A percentile compares a stretch with the other conserved stretches of the same genome.
phyloP scores from a whole-genome alignment of 2,113 vertebrate genomes.

The Perccottus glenii region DNA sequence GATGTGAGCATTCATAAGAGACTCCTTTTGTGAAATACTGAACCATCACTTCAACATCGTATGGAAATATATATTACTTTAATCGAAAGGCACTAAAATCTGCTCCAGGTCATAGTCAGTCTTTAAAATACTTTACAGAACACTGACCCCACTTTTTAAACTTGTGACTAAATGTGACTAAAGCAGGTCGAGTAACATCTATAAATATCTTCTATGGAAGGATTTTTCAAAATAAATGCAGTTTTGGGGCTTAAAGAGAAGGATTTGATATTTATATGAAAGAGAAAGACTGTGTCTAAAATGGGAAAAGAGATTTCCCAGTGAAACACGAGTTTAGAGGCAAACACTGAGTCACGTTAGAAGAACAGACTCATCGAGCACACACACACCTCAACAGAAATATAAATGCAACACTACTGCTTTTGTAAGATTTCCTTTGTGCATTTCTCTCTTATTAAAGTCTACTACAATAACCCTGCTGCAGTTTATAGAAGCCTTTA shows the following conservation, averaged over 20 bases:
- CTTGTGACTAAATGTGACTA: not conserved
- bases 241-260: not conserved
- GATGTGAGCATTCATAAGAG: no score
- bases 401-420: no score
- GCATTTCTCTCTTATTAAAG: not conserved
- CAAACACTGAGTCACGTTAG: no score
- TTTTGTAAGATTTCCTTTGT: not conserved
- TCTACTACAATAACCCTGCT: no score
- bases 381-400: no score
- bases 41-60: not conserved
- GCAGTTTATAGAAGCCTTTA: no score
- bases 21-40: not conserved
- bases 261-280: no score
- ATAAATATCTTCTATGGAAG: not conserved
- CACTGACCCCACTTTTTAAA: not conserved
- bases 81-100: not conserved
- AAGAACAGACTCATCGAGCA: no score
- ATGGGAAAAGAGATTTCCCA: no score
- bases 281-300: not conserved
- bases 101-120: no score
- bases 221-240: not conserved
- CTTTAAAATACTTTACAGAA: no score
- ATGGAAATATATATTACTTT: slow-evolving; percentile 5
- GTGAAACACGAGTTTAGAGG: not conserved
- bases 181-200: not conserved